Conservation (phyloP, 2,888 invertebrate species). For the Andrena haemorrhoa region DNA sequence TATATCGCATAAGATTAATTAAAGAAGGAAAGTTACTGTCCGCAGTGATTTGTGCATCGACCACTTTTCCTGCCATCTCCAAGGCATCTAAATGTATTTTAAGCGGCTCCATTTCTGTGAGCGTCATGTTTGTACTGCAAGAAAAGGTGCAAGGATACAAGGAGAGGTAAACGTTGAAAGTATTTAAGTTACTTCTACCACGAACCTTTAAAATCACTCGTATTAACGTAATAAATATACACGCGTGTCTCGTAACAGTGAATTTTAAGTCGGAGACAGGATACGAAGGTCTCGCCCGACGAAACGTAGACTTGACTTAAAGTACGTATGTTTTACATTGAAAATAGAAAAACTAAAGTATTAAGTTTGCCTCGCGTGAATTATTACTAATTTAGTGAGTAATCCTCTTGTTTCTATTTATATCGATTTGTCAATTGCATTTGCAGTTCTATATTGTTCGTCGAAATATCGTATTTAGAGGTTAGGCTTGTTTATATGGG, state of each 20-base stretch:
- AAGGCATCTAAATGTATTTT: constrained; percentile 87
- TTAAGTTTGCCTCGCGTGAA: background rate
- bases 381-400: constrained; percentile 14
- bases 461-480: constrained; percentile 27
- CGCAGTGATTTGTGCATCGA: constrained; percentile 90
- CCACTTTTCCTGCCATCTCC: constrained; percentile 92
- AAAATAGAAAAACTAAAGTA: constrained; percentile 1
- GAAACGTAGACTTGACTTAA: background rate
- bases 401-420: constrained; percentile 1
- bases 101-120: constrained; percentile 81
- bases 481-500: constrained; percentile 50
- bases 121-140: constrained; percentile 50
- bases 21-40: constrained; percentile 91
- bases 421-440: constrained; percentile 27
- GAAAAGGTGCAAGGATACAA: background rate
- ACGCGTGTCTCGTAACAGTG: background rate
- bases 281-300: background rate
- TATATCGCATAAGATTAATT: constrained; percentile 87
- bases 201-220: constrained; percentile 1
- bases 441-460: constrained; percentile 2
- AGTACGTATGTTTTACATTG: background rate
- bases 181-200: constrained; percentile 5
- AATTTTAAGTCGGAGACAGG: background rate
- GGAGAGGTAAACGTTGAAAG: constrained; percentile 10
- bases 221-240: background rate